These are phyloP conservation scores for Catagonus wagneri DNA, from an alignment of 2,113 vertebrate genomes.

Conservation along the genomic window DNA sequence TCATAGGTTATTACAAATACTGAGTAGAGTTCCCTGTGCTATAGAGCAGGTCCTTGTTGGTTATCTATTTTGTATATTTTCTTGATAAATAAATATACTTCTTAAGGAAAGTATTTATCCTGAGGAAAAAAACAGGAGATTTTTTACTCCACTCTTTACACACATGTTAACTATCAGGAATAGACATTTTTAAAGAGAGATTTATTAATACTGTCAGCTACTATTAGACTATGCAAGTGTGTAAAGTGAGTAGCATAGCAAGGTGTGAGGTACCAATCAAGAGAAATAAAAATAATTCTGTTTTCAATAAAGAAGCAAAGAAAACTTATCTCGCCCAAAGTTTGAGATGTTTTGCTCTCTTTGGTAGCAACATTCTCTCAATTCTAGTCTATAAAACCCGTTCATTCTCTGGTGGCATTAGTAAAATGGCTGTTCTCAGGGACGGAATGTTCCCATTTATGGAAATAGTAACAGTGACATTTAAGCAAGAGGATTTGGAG, in stretches of 20 bases:
- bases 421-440: neutral
- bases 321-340: neutral
- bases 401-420: neutral
- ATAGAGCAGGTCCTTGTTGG: too few species aligned
- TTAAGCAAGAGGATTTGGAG: neutral
- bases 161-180: neutral
- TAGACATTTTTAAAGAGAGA: neutral
- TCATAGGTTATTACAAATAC: too few species aligned
- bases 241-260: neutral
- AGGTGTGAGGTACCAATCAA: neutral
- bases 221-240: neutral
- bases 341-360: neutral
- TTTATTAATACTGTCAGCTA: slow-evolving; percentile 5
- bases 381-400: neutral
- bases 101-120: neutral
- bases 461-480: neutral
- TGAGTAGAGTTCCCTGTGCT: too few species aligned
- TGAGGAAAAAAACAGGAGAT: neutral
- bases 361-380: neutral
- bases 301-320: slow-evolving; percentile 35
- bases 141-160: neutral
- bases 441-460: neutral
- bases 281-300: neutral
- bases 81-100: neutral
- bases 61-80: neutral